A percentile compares a stretch with the other conserved stretches of the same genome.
These are phyloP conservation scores for Melanogrammus aeglefinus DNA, from an alignment of 2,797 vertebrate species.

Conservation along the genomic window DNA sequence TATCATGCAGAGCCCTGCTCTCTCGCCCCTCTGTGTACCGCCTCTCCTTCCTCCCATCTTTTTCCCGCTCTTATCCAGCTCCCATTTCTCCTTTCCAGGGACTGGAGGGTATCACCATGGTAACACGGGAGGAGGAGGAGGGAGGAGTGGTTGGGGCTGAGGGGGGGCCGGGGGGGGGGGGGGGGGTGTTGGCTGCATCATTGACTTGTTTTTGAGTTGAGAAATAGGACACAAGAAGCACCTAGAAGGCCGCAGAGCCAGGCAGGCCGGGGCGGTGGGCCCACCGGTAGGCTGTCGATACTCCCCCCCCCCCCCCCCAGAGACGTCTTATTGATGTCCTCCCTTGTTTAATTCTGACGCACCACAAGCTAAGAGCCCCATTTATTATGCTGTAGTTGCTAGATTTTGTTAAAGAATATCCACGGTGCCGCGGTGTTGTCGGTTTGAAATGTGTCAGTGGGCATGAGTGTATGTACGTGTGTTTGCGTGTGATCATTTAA, in stretches of 20 bases:
- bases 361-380: background rate
- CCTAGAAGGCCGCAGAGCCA: background rate
- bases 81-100: background rate
- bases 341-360: background rate
- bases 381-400: background rate
- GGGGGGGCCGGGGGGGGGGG: too few relatives aligned
- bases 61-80: background rate
- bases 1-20: background rate
- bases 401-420: background rate
- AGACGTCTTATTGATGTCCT: background rate
- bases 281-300: background rate
- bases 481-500: slow-evolving; percentile 20
- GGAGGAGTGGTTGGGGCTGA: too few relatives aligned
- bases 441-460: background rate
- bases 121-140: background rate
- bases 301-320: background rate
- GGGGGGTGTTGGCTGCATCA: background rate
- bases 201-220: slow-evolving; percentile 1
- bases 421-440: background rate
- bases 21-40: background rate
- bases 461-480: background rate
- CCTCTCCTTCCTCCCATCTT: background rate
- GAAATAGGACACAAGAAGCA: background rate
- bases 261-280: background rate
- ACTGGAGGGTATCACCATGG: slow-evolving; percentile 2